Conservation (phyloP, 2,888 invertebrate genomes). For the Ptycholaimellus sp. region DNA sequence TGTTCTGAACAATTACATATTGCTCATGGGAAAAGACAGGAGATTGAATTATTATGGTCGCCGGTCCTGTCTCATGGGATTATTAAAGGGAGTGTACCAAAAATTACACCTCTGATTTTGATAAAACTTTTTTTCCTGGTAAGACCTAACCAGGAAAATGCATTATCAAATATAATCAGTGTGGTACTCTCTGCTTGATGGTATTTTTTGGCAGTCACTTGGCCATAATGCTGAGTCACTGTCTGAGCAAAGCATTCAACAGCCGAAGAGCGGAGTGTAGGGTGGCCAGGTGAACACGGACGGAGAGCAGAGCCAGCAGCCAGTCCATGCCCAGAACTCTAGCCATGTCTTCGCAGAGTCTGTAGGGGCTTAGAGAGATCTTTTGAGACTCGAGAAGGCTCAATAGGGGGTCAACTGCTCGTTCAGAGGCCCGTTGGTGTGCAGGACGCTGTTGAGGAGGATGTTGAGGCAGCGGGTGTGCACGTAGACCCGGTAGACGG, state of each 20-base stretch:
- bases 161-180: no score
- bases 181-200: no score
- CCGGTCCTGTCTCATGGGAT: no score
- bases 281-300: constrained; percentile 32
- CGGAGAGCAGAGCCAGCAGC: constrained; percentile 56
- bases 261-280: constrained; percentile 66
- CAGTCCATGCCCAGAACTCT: constrained; percentile 82
- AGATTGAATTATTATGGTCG: no score
- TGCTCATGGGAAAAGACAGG: no score
- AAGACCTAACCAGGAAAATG: no score
- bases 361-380: constrained; percentile 7
- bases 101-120: no score
- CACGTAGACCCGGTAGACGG: constrained; percentile 17
- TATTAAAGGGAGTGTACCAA: no score
- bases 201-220: no score
- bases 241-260: constrained; percentile 58
- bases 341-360: constrained; percentile 65
- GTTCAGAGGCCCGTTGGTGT: constrained; percentile 13
- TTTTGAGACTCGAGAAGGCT: not conserved
- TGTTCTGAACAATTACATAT: no score
- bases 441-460: constrained; percentile 16
- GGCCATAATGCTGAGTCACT: constrained; percentile 45
- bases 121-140: no score
- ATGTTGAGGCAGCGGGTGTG: constrained; percentile 21
- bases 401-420: constrained; percentile 8